Percentiles rank a stretch among this genome's conserved stretches.
phyloP scores from a whole-genome alignment of 37 sponge, comb jelly and placozoan species.

The Bolinopsis microptera region DNA sequence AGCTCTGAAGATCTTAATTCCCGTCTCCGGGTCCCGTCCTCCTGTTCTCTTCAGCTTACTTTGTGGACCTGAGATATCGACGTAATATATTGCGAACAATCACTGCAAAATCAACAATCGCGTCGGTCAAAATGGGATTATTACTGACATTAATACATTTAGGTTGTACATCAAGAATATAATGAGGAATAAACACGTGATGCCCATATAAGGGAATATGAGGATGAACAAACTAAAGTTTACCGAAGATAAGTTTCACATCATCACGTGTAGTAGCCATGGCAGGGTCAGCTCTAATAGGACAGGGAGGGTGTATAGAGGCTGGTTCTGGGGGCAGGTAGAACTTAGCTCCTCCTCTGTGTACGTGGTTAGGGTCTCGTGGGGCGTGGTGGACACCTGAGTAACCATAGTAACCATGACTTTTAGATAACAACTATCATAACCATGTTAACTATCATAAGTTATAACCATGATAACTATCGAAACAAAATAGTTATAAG shows the following conservation, averaged over 20 bases:
- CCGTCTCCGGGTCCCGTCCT: slow-evolving; percentile 43
- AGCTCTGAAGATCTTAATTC: background rate
- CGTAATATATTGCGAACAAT: too few relatives aligned
- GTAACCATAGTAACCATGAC: background rate
- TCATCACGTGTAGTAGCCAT: slow-evolving; percentile 26
- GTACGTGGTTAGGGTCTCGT: background rate
- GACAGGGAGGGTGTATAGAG: background rate
- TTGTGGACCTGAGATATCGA: slow-evolving; percentile 38
- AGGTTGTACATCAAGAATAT: too few relatives aligned
- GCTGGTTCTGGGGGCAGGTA: background rate
- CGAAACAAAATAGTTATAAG: too few relatives aligned
- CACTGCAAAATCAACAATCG: too few relatives aligned
- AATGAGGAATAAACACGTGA: too few relatives aligned
- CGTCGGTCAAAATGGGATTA: too few relatives aligned
- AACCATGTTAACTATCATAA: too few relatives aligned
- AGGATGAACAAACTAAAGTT: too few relatives aligned
- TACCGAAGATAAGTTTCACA: background rate
- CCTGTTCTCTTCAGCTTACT: slow-evolving; percentile 28
- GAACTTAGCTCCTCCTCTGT: background rate
- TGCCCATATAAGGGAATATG: too few relatives aligned
- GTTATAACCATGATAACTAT: too few relatives aligned
- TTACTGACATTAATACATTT: too few relatives aligned
- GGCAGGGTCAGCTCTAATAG: slow-evolving; percentile 21
- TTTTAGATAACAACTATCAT: too few relatives aligned
- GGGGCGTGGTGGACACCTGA: background rate